Conservation (phyloP, 2,888 invertebrate genomes). For the Amblyteles armatorius region DNA sequence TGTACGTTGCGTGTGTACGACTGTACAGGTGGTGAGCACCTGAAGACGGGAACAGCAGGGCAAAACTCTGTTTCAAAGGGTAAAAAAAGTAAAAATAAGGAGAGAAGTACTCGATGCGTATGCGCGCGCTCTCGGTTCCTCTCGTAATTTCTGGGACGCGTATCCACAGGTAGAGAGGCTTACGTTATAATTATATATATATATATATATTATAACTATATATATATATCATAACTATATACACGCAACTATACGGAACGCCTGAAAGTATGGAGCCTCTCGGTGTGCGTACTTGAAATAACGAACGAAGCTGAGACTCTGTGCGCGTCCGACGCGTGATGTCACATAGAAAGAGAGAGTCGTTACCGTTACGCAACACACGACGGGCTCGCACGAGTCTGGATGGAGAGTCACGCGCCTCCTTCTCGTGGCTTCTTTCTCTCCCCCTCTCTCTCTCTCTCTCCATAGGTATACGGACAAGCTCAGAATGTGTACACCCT, state of each 20-base stretch:
- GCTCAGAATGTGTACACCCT: slow-evolving; percentile 44
- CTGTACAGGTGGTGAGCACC: slow-evolving; percentile 58
- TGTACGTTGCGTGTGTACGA: slow-evolving; percentile 23
- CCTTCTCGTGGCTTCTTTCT: slow-evolving; percentile 21
- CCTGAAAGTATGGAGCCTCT: slow-evolving; percentile 18
- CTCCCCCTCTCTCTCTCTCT: slow-evolving; percentile 42
- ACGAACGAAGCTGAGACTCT: slow-evolving; percentile 51
- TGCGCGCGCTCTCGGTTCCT: neutral
- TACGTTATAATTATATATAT: neutral
- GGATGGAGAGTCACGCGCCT: slow-evolving; percentile 36
- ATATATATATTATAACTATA: neutral
- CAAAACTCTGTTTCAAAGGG: slow-evolving; percentile 1
- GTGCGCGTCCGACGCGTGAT: slow-evolving; percentile 75
- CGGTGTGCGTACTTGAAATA: slow-evolving; percentile 53
- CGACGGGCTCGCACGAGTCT: slow-evolving; percentile 42
- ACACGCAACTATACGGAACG: neutral
- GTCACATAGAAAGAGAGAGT: slow-evolving; percentile 84
- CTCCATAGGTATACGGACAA: slow-evolving; percentile 35
- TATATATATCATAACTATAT: neutral
- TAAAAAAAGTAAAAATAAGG: neutral
- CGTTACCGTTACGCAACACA: slow-evolving; percentile 83
- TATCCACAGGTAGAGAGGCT: neutral
- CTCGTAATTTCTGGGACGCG: slow-evolving; percentile 7
- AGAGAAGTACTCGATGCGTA: neutral
- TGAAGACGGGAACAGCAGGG: slow-evolving; percentile 32